Evolutionary conservation across 2,113 vertebrate species (phyloP).

Genomic region (Corydoras maculifer): DNA sequence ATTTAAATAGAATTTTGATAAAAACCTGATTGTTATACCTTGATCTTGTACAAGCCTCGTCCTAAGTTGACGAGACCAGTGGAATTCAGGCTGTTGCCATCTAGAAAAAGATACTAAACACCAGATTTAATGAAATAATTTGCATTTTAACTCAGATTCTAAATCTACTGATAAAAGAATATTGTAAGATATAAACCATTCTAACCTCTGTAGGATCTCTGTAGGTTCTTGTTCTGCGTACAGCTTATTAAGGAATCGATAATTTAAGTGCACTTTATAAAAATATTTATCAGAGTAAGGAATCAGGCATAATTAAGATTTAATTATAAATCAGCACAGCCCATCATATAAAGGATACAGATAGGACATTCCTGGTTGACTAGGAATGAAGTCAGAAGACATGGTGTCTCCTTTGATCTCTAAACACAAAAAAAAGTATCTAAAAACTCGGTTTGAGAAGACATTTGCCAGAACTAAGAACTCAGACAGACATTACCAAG

Average conservation of each 20-base stretch:
- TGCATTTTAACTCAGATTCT: no score
- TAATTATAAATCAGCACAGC: no score
- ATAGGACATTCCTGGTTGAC: constrained; percentile 81
- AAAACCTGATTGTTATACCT: constrained; percentile 65
- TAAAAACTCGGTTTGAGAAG: no score
- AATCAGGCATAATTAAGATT: no score
- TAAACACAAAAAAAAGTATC: constrained; percentile 42
- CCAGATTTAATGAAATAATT: no score
- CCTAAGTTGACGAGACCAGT: constrained; percentile 86
- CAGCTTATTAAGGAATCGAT: constrained; percentile 4
- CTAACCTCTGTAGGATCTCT: constrained; percentile 62
- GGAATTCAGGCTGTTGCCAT: constrained; percentile 83
- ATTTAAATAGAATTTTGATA: no score
- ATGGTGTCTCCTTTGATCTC: constrained; percentile 90
- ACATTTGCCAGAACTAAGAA: no score
- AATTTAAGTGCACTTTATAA: not conserved
- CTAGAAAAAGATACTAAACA: constrained; percentile 77
- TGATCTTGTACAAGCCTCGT: constrained; percentile 88
- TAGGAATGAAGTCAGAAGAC: constrained; percentile 88
- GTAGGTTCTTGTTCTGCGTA: constrained; percentile 62
- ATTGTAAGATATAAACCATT: not conserved
- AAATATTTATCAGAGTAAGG: no score
- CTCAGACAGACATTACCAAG: constrained; percentile 72
- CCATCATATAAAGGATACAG: constrained; percentile 80
- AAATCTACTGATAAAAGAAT: no score